Conservation (phyloP, 2,888 invertebrate genomes). For the Lampropteryx suffumata region DNA sequence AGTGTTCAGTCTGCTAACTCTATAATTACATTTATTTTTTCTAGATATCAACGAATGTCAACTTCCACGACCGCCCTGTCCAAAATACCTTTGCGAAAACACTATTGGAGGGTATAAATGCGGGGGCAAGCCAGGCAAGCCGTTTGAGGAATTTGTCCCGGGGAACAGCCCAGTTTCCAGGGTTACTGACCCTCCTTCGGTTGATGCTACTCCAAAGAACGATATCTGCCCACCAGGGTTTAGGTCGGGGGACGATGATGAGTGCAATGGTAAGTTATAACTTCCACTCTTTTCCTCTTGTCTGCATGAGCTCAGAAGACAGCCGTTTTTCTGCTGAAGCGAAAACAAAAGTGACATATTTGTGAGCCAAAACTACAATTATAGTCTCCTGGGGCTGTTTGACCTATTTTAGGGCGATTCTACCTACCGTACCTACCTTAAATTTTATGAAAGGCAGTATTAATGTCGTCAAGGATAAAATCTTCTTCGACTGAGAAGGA, state of each 20-base stretch:
- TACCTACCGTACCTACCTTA: no score
- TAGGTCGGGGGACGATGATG: constrained; percentile 73
- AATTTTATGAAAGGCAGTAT: no score
- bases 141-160: constrained; percentile 53
- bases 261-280: constrained; percentile 71
- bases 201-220: constrained; percentile 45
- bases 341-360: no score
- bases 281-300: no score
- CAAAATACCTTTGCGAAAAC: constrained; percentile 76
- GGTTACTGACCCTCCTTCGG: constrained; percentile 42
- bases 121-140: constrained; percentile 70
- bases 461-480: no score
- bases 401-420: no score
- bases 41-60: constrained; percentile 94
- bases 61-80: constrained; percentile 70
- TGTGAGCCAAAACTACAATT: no score
- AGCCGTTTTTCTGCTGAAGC: no score
- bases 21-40: not conserved
- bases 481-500: no score
- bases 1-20: no score
- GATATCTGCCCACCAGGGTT: constrained; percentile 83
- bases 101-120: constrained; percentile 79
- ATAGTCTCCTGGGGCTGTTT: no score
- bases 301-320: no score
- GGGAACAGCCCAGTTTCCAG: constrained; percentile 30